Conservation (phyloP, 1,140 invertebrate species). For the Choristoneura fumiferana region DNA sequence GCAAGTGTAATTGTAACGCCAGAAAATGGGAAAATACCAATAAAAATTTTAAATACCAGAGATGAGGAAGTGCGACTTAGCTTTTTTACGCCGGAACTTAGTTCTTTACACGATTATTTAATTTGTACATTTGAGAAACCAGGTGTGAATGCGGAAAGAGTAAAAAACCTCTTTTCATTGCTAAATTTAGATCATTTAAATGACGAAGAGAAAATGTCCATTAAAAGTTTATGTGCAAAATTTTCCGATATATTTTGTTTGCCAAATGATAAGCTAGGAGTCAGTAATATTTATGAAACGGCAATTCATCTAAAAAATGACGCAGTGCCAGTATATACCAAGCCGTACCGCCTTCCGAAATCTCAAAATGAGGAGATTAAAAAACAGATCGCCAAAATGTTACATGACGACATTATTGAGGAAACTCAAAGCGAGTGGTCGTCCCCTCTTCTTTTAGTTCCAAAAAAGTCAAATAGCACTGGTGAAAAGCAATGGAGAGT, state of each 20-base stretch:
- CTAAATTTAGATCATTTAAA: background rate
- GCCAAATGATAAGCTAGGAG: background rate
- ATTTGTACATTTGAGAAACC: background rate
- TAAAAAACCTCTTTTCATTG: background rate
- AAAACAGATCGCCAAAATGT: slow-evolving; percentile 32
- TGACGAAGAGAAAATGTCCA: background rate
- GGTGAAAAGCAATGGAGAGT: slow-evolving; percentile 30
- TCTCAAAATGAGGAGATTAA: slow-evolving; percentile 30
- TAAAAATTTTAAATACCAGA: slow-evolving; percentile 1
- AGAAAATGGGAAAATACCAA: background rate
- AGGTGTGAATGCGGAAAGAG: background rate
- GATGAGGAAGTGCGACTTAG: background rate
- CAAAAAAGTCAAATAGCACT: slow-evolving; percentile 24
- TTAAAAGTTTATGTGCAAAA: background rate
- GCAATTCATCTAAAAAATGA: slow-evolving; percentile 33
- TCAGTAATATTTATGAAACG: slow-evolving; percentile 37
- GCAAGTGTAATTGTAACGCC: background rate
- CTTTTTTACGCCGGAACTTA: background rate
- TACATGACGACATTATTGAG: slow-evolving; percentile 37
- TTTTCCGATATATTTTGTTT: background rate
- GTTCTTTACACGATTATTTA: background rate
- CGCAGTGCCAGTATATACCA: slow-evolving; percentile 34
- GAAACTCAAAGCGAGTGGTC: slow-evolving; percentile 33
- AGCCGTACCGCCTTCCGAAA: slow-evolving; percentile 42
- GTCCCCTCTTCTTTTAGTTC: slow-evolving; percentile 33